Conservation (phyloP, 2,113 vertebrate genomes). For the western clawed frog (Xenopus tropicalis) region DNA sequence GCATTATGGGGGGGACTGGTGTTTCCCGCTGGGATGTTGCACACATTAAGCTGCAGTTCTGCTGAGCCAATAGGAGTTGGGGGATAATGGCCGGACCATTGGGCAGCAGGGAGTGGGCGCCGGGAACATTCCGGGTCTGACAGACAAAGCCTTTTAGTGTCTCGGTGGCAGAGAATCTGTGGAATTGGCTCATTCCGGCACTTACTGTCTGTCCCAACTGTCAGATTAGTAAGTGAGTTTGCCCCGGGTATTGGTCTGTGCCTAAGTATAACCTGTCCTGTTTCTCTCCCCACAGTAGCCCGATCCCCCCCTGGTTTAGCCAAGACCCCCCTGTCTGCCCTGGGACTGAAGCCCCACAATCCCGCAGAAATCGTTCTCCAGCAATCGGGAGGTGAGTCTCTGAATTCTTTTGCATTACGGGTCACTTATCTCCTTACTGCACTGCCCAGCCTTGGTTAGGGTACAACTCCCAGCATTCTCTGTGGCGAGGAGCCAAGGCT, state of each 20-base stretch:
- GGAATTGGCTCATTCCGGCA: conserved; percentile 12
- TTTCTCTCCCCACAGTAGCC: conserved; percentile 56
- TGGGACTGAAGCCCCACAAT: conserved; percentile 95
- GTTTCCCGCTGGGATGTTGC: no score
- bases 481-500: no score
- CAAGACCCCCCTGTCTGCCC: conserved; percentile 90
- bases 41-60: no score
- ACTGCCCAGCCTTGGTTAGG: no score
- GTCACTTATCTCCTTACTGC: no score
- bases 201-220: not conserved
- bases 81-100: not conserved
- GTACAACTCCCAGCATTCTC: no score
- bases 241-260: no score
- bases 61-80: no score
- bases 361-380: conserved; percentile 87
- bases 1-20: no score
- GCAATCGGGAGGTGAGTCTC: conserved; percentile 83
- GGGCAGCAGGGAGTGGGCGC: not conserved
- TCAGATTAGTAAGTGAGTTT: no score
- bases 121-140: conserved; percentile 30
- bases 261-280: no score
- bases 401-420: no score
- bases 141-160: conserved; percentile 29
- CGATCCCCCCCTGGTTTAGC: conserved; percentile 93
- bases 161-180: conserved; percentile 15